Evolutionary conservation across 2,797 vertebrate genomes (phyloP), one percentile per base, ranked within the genome.

Genomic region (Carduelis carduelis): DNA sequence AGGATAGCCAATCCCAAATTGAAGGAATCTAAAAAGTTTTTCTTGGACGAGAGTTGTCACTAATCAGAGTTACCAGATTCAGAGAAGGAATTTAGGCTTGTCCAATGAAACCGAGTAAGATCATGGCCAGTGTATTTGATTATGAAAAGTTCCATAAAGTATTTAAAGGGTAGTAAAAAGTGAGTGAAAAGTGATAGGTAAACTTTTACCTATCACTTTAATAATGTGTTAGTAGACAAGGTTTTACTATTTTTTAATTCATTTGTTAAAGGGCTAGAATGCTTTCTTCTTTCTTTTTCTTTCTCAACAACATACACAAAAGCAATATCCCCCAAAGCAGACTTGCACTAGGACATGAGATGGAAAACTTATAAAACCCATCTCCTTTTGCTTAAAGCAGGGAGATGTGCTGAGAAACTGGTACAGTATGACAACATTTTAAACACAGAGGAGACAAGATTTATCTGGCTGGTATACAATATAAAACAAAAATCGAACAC

Each of bases 401-500:
- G 83, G 94, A 96, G 97, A 96, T 96, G 81, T 71, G 94, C 96
- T 91, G 55, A 64, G 89, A 89, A 91, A 94, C 95, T 60, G 87
- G 93, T 96, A 96, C 86, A 86, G 46, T 88, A 94, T 71, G 85
- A 96, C 87, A 97, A 97, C 97, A 79, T 92, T 95, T 95, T 91
- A 71, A 96, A 97, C 96, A 97, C 89, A 85, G 90, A 97, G 74
- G 47, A 96, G 93, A 97, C 91, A n/a, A 86, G 83, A 90, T 94
- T 96, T 93, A 87, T 96, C 93, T 88, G 83, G 75, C 87, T 82
- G 53, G 44, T 91, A 65, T 90, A 91, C 72, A 94, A 68, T 83
- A 93, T 84, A 95, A 95, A 95, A 92, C 92, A 97, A 80, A 96
- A 94, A 97, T 88, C 35, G 79, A 95, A 96, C 95, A 97, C 56